Evolutionary conservation across 2,888 invertebrate genomes (phyloP).

Genomic region (Cheilosia pagana): DNA sequence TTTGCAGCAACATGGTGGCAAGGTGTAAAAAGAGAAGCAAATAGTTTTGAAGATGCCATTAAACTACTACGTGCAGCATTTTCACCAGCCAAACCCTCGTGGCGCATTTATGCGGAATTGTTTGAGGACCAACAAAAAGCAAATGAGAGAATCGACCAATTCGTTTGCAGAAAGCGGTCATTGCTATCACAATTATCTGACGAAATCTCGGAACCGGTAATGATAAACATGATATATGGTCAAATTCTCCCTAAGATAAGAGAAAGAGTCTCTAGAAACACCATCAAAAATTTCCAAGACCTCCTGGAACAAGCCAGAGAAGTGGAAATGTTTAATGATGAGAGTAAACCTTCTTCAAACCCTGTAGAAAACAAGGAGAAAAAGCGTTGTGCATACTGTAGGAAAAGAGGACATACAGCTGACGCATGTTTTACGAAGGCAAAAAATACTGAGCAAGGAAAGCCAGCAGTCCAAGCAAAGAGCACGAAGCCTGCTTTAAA

Average conservation of each 20-base stretch:
- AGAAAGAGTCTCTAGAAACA: neutral
- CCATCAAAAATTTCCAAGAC: slow-evolving; percentile 4
- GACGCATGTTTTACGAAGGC: neutral
- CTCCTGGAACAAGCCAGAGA: slow-evolving; percentile 24
- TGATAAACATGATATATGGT: neutral
- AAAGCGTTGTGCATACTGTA: slow-evolving; percentile 21
- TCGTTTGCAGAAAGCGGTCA: neutral
- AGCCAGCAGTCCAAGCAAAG: slow-evolving; percentile 44
- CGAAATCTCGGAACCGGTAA: too few species aligned
- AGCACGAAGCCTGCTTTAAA: slow-evolving; percentile 4
- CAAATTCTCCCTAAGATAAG: neutral
- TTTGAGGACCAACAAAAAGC: too few species aligned
- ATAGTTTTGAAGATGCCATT: slow-evolving; percentile 47
- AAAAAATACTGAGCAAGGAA: slow-evolving; percentile 2
- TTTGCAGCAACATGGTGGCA: too few species aligned
- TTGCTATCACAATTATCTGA: too few species aligned
- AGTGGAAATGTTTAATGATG: slow-evolving; percentile 4
- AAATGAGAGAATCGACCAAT: too few species aligned
- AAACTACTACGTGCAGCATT: too few species aligned
- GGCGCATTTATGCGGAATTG: too few species aligned
- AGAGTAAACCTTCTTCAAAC: neutral
- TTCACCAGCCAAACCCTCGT: too few species aligned
- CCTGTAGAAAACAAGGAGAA: neutral
- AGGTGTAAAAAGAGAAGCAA: slow-evolving; percentile 4
- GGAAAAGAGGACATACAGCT: slow-evolving; percentile 6